Evolutionary conservation across 2,797 vertebrate species (phyloP).

Genomic region (Staurois parvus): DNA sequence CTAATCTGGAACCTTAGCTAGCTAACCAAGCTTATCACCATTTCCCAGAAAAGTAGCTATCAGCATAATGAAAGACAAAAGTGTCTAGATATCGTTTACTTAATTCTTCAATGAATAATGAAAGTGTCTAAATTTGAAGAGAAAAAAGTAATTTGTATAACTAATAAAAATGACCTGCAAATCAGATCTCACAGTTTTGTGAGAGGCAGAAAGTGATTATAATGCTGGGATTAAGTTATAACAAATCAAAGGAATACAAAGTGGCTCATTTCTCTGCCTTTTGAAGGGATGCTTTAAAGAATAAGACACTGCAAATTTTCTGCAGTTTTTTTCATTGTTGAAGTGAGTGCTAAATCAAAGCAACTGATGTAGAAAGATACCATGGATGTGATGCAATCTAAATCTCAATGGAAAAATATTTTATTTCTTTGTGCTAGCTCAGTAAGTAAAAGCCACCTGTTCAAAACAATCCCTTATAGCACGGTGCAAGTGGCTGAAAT

Average conservation of each 20-base stretch:
- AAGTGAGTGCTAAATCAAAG: slow-evolving; percentile 65
- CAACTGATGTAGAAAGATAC: slow-evolving; percentile 65
- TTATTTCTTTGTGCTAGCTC: slow-evolving; percentile 20
- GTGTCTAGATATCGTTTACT: slow-evolving; percentile 17
- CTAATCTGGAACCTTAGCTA: slow-evolving; percentile 44
- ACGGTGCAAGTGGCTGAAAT: too few relatives aligned
- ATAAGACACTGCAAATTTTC: slow-evolving; percentile 28
- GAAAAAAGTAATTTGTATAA: slow-evolving; percentile 9
- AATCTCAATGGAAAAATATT: slow-evolving; percentile 68
- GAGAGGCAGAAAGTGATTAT: slow-evolving; percentile 64
- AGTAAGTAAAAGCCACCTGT: background rate
- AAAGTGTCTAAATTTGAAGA: slow-evolving; percentile 49
- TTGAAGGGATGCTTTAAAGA: slow-evolving; percentile 63
- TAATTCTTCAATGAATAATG: slow-evolving; percentile 59
- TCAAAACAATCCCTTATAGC: background rate
- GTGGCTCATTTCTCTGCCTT: slow-evolving; percentile 44
- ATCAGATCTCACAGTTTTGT: slow-evolving; percentile 48
- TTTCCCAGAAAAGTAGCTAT: background rate
- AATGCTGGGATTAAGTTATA: slow-evolving; percentile 62
- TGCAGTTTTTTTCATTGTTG: slow-evolving; percentile 62
- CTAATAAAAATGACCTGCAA: slow-evolving; percentile 57
- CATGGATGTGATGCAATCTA: slow-evolving; percentile 73
- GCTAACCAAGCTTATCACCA: slow-evolving; percentile 26
- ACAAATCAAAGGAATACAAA: slow-evolving; percentile 63
- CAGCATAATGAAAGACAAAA: slow-evolving; percentile 35